Percentiles rank a stretch among this genome's conserved stretches.
Evolutionary conservation across 2,888 invertebrate species (phyloP).

Genomic region (Amblyjoppa fuscipennis): DNA sequence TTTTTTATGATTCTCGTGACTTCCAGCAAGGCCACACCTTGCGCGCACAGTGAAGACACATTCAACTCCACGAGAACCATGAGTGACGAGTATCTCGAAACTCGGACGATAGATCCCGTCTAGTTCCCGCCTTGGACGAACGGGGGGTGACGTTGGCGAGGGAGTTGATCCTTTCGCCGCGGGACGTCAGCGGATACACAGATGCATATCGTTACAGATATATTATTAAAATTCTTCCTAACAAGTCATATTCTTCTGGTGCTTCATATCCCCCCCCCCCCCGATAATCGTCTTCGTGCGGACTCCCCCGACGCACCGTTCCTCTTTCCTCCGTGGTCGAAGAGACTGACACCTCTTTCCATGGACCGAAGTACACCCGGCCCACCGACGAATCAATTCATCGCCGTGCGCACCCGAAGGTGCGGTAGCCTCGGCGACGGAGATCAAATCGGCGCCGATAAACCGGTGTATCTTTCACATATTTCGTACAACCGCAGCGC

Average conservation of each 20-base stretch:
- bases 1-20: background rate
- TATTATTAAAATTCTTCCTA: slow-evolving; percentile 57
- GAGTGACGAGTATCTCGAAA: slow-evolving; percentile 35
- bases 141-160: slow-evolving; percentile 21
- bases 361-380: background rate
- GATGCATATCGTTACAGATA: slow-evolving; percentile 54
- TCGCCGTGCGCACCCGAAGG: background rate
- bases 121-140: slow-evolving; percentile 20
- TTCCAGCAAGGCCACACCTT: slow-evolving; percentile 4
- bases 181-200: slow-evolving; percentile 56
- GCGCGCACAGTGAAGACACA: slow-evolving; percentile 4
- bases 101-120: slow-evolving; percentile 23
- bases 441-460: too few relatives aligned
- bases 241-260: slow-evolving; percentile 66
- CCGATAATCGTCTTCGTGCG: background rate
- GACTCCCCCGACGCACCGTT: background rate
- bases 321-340: background rate
- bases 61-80: slow-evolving; percentile 10
- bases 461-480: background rate
- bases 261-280: slow-evolving; percentile 23
- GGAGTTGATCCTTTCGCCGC: slow-evolving; percentile 58
- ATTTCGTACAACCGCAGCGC: background rate
- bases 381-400: background rate
- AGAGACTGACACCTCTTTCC: background rate
- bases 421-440: background rate